These are phyloP conservation scores for Platygyra sinensis DNA, from an alignment of 64 coral and sea anemone species.

Conservation along the genomic window DNA sequence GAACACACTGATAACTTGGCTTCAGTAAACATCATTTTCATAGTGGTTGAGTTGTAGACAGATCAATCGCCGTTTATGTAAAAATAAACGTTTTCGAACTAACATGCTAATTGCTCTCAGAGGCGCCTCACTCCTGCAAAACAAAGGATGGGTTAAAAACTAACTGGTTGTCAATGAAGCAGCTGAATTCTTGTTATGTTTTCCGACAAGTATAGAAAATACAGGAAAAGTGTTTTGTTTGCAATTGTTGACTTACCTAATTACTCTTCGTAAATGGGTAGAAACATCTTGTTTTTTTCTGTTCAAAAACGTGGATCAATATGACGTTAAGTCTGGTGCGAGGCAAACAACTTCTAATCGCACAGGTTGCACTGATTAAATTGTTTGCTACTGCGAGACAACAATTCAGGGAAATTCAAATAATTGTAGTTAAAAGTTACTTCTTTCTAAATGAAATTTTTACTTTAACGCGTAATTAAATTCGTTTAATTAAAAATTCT, in stretches of 20 bases:
- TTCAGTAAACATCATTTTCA: too few relatives aligned
- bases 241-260: not conserved
- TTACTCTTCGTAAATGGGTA: not conserved
- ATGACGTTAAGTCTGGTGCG: not conserved
- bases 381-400: not conserved
- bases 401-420: not conserved
- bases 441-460: slow-evolving; percentile 4
- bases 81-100: not conserved
- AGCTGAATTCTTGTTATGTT: slow-evolving; percentile 14
- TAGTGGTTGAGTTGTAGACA: not conserved
- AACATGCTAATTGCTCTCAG: not conserved
- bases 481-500: not conserved
- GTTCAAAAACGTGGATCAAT: not conserved
- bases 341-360: not conserved
- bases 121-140: not conserved
- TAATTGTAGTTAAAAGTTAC: not conserved
- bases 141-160: not conserved
- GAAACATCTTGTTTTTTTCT: too few relatives aligned
- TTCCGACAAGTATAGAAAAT: not conserved
- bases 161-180: slow-evolving; percentile 8
- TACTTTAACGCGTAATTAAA: slow-evolving; percentile 4
- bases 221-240: slow-evolving; percentile 2
- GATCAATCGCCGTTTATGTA: not conserved
- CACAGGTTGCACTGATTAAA: not conserved
- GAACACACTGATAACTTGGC: too few relatives aligned